Evolutionary conservation across 2,797 vertebrate species (phyloP).

Genomic region (Perodicticus potto): DNA sequence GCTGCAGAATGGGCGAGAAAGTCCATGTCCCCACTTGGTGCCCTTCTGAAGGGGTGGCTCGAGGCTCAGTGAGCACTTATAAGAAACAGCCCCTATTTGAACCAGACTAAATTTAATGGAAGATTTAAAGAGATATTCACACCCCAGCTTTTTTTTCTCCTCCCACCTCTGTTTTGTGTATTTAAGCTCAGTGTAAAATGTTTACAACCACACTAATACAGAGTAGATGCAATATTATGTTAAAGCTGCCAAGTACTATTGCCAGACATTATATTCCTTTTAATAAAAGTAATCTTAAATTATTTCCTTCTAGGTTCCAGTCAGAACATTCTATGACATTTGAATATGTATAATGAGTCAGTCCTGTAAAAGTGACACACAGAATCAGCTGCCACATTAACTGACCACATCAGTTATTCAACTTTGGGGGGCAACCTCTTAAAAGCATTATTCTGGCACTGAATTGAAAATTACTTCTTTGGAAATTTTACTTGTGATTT

Average conservation of each 20-base stretch:
- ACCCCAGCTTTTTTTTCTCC: neutral
- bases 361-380: neutral
- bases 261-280: neutral
- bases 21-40: accelerated
- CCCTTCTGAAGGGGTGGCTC: neutral
- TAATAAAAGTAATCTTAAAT: neutral
- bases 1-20: neutral
- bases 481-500: neutral
- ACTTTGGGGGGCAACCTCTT: neutral
- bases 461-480: neutral
- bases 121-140: neutral
- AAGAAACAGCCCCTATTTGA: neutral
- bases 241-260: neutral
- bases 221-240: neutral
- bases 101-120: neutral
- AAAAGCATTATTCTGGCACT: neutral
- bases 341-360: neutral
- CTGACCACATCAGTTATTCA: neutral
- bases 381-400: neutral
- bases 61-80: neutral
- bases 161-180: neutral
- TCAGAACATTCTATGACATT: neutral
- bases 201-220: neutral
- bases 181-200: neutral
- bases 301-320: neutral